phyloP scores from a whole-genome alignment of 2,113 vertebrate genomes.

The Grammomys dolichurus region DNA sequence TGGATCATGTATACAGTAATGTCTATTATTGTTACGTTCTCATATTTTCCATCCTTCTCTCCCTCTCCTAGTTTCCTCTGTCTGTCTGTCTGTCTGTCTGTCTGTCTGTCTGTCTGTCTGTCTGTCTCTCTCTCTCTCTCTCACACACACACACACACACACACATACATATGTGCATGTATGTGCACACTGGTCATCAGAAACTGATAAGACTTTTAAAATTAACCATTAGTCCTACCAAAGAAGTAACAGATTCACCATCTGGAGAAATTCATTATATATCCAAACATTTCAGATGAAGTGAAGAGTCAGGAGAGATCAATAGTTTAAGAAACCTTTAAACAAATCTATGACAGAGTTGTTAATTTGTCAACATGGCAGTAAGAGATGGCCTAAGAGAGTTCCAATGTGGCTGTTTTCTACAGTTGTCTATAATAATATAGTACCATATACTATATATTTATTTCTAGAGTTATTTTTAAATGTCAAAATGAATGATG shows the following conservation, averaged over 20 bases:
- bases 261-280: not conserved
- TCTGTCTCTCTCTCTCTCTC: too few relatives aligned
- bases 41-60: too few relatives aligned
- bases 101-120: too few relatives aligned
- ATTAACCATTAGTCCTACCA: not conserved
- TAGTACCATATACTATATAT: not conserved
- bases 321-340: not conserved
- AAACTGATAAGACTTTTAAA: not conserved
- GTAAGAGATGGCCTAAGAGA: not conserved
- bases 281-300: not conserved
- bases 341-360: not conserved
- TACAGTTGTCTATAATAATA: not conserved
- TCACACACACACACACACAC: not conserved
- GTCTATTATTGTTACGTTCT: not conserved
- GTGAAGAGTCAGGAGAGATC: not conserved
- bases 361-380: not conserved
- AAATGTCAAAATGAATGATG: not conserved
- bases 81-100: too few relatives aligned
- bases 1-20: not conserved
- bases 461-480: not conserved
- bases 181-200: not conserved
- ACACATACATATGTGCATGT: not conserved
- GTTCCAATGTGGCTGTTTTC: not conserved
- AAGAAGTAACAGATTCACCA: not conserved
- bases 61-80: not conserved